Conservation (phyloP, 2,888 invertebrate genomes). For the Helleia helle region DNA sequence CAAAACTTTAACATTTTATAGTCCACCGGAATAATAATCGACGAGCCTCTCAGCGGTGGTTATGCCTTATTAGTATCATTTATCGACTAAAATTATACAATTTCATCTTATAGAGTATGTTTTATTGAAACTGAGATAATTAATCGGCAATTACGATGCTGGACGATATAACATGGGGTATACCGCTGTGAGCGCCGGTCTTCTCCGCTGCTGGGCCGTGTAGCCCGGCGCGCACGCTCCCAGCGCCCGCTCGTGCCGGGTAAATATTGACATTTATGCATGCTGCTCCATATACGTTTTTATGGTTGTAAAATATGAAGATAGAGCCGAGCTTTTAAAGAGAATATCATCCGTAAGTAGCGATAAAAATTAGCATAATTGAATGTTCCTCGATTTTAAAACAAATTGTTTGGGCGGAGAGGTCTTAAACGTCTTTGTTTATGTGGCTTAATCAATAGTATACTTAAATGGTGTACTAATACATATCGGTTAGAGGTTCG, state of each 20-base stretch:
- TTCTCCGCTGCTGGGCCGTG: constrained; percentile 44
- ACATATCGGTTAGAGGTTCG: constrained; percentile 24
- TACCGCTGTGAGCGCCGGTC: constrained; percentile 56
- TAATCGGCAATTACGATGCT: constrained; percentile 71
- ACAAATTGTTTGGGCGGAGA: constrained; percentile 53
- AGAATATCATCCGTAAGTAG: constrained; percentile 52
- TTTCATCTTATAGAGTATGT: constrained; percentile 62
- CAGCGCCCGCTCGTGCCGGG: constrained; percentile 30
- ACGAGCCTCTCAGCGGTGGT: constrained; percentile 41
- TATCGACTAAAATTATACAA: constrained; percentile 62
- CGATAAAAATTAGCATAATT: constrained; percentile 68
- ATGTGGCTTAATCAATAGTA: constrained; percentile 40
- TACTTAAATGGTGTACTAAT: constrained; percentile 32
- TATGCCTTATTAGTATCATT: constrained; percentile 61
- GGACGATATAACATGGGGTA: constrained; percentile 54
- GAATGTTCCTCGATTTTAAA: constrained; percentile 52
- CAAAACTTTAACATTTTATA: constrained; percentile 45
- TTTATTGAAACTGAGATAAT: constrained; percentile 69
- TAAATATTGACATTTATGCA: constrained; percentile 71
- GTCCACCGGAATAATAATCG: constrained; percentile 39
- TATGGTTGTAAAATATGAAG: constrained; percentile 69
- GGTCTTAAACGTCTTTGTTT: constrained; percentile 45
- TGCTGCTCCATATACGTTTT: constrained; percentile 72
- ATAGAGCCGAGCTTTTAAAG: constrained; percentile 50
- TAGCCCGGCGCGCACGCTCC: constrained; percentile 46